Evolutionary conservation across 2,113 vertebrate species (phyloP).

Genomic region (Crotalus viridis): DNA sequence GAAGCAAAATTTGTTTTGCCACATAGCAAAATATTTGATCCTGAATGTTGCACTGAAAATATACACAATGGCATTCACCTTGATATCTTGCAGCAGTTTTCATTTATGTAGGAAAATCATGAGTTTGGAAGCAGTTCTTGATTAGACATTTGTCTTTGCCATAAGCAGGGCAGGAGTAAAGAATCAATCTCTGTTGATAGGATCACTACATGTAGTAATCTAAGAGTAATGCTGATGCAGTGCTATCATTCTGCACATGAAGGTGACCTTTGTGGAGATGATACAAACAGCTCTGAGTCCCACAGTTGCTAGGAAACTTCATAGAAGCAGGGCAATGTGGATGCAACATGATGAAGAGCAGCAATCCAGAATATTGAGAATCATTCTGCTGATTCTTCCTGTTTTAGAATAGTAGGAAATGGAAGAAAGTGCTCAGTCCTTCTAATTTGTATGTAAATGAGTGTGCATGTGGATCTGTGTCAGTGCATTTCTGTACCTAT

Average conservation of each 20-base stretch:
- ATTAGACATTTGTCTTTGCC: not conserved
- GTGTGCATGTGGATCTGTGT: not conserved
- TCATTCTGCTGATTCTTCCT: not conserved
- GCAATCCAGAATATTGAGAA: accelerated
- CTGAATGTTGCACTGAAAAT: not conserved
- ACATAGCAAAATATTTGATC: not conserved
- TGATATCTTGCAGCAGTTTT: not conserved
- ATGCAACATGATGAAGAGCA: conserved; percentile 1
- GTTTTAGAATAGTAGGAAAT: not conserved
- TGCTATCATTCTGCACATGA: not conserved
- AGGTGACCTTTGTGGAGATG: not conserved
- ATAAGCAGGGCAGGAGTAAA: not conserved
- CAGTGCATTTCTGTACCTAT: not conserved
- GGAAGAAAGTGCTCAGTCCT: not conserved
- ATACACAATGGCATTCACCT: not conserved
- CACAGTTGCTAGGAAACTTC: conserved; percentile 4
- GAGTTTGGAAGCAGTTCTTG: not conserved
- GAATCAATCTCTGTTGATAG: not conserved
- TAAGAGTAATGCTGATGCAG: not conserved
- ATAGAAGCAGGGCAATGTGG: not conserved
- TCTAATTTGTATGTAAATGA: not conserved
- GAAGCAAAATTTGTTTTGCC: not conserved
- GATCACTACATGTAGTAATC: not conserved
- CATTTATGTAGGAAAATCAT: not conserved
- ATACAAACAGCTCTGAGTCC: not conserved